Base-by-base conservation (phyloP, 1,140 invertebrate genomes). In the Diabrotica virgifera region DNA sequence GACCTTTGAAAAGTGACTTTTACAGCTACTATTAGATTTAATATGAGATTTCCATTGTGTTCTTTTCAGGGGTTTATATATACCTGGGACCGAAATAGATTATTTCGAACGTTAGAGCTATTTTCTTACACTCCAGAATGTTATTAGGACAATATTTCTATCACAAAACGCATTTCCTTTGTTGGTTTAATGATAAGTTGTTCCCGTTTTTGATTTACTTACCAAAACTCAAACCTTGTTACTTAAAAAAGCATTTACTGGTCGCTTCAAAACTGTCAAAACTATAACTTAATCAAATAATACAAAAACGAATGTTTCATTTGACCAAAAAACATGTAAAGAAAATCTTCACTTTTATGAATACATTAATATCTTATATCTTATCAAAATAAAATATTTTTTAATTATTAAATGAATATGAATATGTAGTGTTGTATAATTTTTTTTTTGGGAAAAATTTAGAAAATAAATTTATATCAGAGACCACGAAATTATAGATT, bases 1-100 rank as follows among this genome's bases (percentile, higher is more conserved):
- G 69, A 71, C 74, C 66, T 72, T 74, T 74, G 68, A 72, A 72
- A 67, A 67, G 63, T 75, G 74, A 77, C 76, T 77, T 76, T 75
- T 74, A 75, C 68, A 74, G 69, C 70, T 67, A 65, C 72, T 76
- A 77, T 76, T 75, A 77, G 72, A 72, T 73, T 73, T 74, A 75
- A 76, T 76, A 75, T 74, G 69, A 67, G 68, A 70, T 66, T 68
- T 70, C 70, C 59, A 69, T 76, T 76, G 69, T 76, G 61, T 57
- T 65, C 63, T 63, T 54, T 68, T 67, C 67, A 37, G 66, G 65
- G 61, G 64, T 59, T 63, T 68, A 69, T 71, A 67, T 60, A 71
- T 74, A 66, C 72, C 68, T 64, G 56, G 67, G 69, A 70, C 71
- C 70, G 69, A 69, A 75, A 69, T 70, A 71, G 71, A 74, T 73